Percentiles rank a stretch among this genome's conserved stretches.
phyloP scores from a whole-genome alignment of 2,888 invertebrate species.

The Camponotus fellah region DNA sequence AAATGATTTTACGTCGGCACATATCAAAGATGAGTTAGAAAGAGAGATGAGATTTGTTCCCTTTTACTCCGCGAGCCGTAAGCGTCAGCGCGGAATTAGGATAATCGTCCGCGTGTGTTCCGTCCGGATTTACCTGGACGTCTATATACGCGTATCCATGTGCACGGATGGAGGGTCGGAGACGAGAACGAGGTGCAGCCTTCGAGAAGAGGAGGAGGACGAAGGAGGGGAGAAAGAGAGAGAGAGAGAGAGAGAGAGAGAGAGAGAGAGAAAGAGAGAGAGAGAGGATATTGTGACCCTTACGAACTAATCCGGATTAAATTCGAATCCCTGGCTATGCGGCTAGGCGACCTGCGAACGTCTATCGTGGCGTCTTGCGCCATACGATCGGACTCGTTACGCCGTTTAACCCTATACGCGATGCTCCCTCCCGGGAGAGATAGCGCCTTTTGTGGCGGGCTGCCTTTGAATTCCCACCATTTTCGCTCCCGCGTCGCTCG shows the following conservation, averaged over 20 bases:
- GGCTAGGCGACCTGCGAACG: slow-evolving; percentile 83
- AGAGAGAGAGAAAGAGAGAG: slow-evolving; percentile 60
- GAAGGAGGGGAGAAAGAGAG: neutral
- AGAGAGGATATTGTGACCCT: slow-evolving; percentile 85
- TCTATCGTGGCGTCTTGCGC: slow-evolving; percentile 75
- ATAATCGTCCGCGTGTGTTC: slow-evolving; percentile 67
- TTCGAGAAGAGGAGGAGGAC: neutral
- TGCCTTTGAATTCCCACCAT: slow-evolving; percentile 29
- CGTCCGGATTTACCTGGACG: slow-evolving; percentile 67
- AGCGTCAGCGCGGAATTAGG: slow-evolving; percentile 63
- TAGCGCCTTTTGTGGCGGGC: slow-evolving; percentile 23
- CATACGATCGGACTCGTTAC: slow-evolving; percentile 78
- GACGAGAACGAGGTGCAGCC: slow-evolving; percentile 35
- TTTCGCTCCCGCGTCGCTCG: slow-evolving; percentile 17
- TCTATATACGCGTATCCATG: slow-evolving; percentile 68
- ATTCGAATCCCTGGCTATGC: slow-evolving; percentile 82
- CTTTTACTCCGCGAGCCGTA: slow-evolving; percentile 39
- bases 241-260: slow-evolving; percentile 71
- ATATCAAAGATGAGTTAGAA: slow-evolving; percentile 21
- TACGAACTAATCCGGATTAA: slow-evolving; percentile 85
- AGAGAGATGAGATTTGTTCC: slow-evolving; percentile 40
- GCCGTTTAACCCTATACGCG: slow-evolving; percentile 74
- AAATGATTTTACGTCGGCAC: slow-evolving; percentile 36
- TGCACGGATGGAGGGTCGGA: slow-evolving; percentile 61
- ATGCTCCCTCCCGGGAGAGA: slow-evolving; percentile 26